Evolutionary conservation across 2,888 invertebrate genomes (phyloP), one percentile per base, ranked within the genome.

Genomic region (Andrena marginata): DNA sequence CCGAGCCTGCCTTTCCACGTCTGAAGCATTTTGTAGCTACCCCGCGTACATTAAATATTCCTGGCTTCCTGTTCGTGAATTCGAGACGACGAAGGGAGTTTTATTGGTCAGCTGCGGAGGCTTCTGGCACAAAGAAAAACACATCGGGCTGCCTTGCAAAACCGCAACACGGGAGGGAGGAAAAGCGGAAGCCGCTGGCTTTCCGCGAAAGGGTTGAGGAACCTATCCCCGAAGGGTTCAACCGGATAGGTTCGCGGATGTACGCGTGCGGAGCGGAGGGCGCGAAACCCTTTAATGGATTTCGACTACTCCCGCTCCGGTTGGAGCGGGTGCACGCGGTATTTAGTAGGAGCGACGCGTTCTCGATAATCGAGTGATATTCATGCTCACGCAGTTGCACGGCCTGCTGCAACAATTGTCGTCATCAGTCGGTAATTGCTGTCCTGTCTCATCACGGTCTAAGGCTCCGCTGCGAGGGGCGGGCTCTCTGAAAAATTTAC

Each of bases 231-330:
- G 72, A 70, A 81, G 81, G 75, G 82, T 82, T 59, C 13, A 75
- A 26, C 65, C 81, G 42, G 59, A 56, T 72, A 42, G 42, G 48
- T 56, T 59, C 71, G 75, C 69, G 75, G 75, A 71, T 77, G 72
- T 76, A 69, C 23, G 56, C 56, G 56, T 31, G 62, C 65, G 56
- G 16, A 75, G 48, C 54, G 51, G 56, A 72, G 80, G 73, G 76
- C 77, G 80, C 86, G 87, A 87, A 84, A 84, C 85, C 87, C 78
- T 81, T 89, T 89, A 89, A 89, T 89, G 88, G 85, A 90, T 90
- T 89, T 87, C 85, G 85, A 89, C 80, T 83, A 82, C 71, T 79
- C 76, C 76, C 77, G 77, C 71, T 74, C 35, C 23, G 69, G 64
- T 54, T 23, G 56, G 6, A 56, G 35, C 68, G 20, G 74, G 63